Evolutionary conservation across 2,888 invertebrate genomes (phyloP).

Genomic region (Dione juno): DNA sequence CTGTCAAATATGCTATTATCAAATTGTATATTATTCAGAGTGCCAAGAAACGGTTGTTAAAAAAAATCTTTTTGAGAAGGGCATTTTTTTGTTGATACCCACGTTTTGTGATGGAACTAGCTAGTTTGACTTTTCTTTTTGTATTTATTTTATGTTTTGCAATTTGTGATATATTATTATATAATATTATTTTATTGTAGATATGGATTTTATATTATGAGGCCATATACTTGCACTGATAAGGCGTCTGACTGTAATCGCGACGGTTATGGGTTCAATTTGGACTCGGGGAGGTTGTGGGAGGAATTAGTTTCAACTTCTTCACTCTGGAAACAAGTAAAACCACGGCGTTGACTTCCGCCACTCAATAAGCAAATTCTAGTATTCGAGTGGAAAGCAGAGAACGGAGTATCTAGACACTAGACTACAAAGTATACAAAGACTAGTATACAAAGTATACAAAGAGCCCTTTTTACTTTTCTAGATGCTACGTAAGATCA

Average conservation of each 20-base stretch:
- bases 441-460: background rate
- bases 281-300: too few relatives aligned
- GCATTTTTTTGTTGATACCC: background rate
- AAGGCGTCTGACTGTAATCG: too few relatives aligned
- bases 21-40: slow-evolving; percentile 1
- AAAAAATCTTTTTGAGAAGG: background rate
- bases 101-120: background rate
- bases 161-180: background rate
- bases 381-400: too few relatives aligned
- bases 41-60: slow-evolving; percentile 13
- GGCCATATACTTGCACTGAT: too few relatives aligned
- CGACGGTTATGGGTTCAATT: too few relatives aligned
- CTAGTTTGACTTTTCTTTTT: background rate
- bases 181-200: background rate
- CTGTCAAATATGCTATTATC: slow-evolving; percentile 23
- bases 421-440: background rate
- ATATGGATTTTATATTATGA: too few relatives aligned
- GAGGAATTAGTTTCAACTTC: too few relatives aligned
- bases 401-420: too few relatives aligned
- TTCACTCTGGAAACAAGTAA: too few relatives aligned
- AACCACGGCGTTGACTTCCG: too few relatives aligned
- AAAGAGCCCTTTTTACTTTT: background rate
- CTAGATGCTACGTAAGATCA: slow-evolving; percentile 16
- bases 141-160: background rate
- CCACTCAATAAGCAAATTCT: too few relatives aligned